Evolutionary conservation across 2,797 vertebrate genomes (phyloP), one percentile per base, ranked within the genome.

Genomic region (Parotocinclus haroldoi): DNA sequence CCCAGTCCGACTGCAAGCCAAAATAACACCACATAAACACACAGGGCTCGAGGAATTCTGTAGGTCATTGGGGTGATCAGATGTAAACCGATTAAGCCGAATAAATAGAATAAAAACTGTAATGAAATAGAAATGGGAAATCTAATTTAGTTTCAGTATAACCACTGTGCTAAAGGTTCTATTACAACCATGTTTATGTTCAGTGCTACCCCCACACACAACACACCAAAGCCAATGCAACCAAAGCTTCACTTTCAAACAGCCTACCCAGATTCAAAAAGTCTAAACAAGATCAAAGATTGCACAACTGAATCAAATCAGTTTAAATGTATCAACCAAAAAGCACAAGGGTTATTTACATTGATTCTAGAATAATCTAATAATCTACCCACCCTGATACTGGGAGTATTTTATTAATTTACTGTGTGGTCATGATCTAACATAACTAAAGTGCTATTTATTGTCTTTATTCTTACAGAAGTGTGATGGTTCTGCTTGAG

Each of bases 91-190:
- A 81, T 74, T 72, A 76, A 83, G 84, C 85, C 79, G 60, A 82
- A 83, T 84, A 82, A 66, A 62, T 71, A 45, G 58, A 48, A 71
- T 59, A 19, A 65, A 50, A 10, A 10, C 73, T 50, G 63, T 88
- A 88, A 89, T 84, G 66, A 78, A 87, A 87, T 88, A 75, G 76
- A 55, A 54, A 65, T 77, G 36, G 16, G 77, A 76, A 88, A 89
- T 88, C 81, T 71, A 83, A 88, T 89, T 87, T 86, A 83, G 68
- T 65, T 66, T 74, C 75, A 54, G 75, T 68, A 76, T 71, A 46
- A 72, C 68, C 66, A 70, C 74, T 49, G 84, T 79, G 83, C 83
- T 76, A 79, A 39, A 87, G 79, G 36, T 86, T 87, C 75, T 58
- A 81, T 83, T 88, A 83, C 78, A 38, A 80, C 69, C 57, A 11